These are phyloP conservation scores for Tethea ocularis DNA, from an alignment of 2,888 invertebrate species.

Conservation along the genomic window DNA sequence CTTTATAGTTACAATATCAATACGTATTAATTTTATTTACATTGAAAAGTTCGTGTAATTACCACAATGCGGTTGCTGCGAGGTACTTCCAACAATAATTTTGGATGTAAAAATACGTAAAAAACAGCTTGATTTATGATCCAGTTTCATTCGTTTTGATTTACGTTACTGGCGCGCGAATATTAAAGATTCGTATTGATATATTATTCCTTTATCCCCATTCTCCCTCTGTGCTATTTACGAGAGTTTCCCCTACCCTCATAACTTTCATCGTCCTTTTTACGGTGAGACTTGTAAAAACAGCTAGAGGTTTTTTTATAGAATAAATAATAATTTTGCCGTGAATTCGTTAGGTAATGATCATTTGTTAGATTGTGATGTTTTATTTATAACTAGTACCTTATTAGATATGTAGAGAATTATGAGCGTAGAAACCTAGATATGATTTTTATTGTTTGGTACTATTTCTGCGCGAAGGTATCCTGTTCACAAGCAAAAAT, in stretches of 20 bases:
- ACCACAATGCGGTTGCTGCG: conserved; percentile 17
- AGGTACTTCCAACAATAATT: conserved; percentile 43
- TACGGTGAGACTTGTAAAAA: conserved; percentile 75
- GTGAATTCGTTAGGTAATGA: conserved; percentile 29
- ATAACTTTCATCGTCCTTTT: conserved; percentile 81
- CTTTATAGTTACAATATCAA: too few species aligned
- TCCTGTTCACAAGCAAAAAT: too few species aligned
- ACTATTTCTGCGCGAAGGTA: too few species aligned
- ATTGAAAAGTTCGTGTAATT: conserved; percentile 8
- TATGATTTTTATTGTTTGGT: too few species aligned
- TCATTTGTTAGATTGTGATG: neutral
- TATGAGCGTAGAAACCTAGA: too few species aligned
- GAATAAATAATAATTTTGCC: conserved; percentile 56
- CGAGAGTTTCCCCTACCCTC: conserved; percentile 77
- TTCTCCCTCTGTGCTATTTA: conserved; percentile 80
- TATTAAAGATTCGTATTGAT: conserved; percentile 84
- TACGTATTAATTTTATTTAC: neutral
- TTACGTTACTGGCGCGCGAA: conserved; percentile 77
- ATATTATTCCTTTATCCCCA: conserved; percentile 83
- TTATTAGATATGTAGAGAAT: too few species aligned
- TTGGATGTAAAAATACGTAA: conserved; percentile 52
- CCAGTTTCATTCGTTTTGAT: conserved; percentile 78
- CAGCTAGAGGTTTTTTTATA: conserved; percentile 60
- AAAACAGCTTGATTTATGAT: conserved; percentile 71
- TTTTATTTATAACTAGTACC: neutral